Conservation (phyloP, 2,113 vertebrate species). For the Pituophis catenifer region DNA sequence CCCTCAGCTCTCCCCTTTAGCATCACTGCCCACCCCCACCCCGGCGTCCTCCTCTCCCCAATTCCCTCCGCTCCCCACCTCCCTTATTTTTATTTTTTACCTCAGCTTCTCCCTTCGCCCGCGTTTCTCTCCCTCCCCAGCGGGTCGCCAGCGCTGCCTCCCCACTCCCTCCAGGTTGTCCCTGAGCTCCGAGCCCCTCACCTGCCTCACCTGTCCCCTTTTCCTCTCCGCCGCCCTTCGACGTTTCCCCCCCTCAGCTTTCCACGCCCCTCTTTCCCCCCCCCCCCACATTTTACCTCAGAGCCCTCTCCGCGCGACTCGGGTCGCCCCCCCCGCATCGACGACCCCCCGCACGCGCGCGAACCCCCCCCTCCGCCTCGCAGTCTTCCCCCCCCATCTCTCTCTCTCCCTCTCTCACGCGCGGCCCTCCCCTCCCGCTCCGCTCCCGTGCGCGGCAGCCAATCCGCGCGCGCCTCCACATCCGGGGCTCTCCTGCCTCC, state of each 20-base stretch:
- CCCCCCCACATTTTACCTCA: not conserved
- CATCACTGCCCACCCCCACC: not conserved
- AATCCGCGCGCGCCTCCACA: constrained; percentile 59
- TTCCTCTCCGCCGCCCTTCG: accelerated
- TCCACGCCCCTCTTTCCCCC: not conserved
- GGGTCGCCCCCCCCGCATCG: not conserved
- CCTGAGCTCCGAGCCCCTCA: not conserved
- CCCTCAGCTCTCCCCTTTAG: not conserved
- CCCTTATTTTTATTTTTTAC: not conserved
- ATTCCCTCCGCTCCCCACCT: not conserved
- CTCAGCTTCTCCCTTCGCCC: not conserved
- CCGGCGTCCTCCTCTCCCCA: not conserved
- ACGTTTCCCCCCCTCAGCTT: not conserved
- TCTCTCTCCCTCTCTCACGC: not conserved
- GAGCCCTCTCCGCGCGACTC: too few species aligned
- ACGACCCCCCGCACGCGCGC: accelerated
- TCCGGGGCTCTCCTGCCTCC: constrained; percentile 65
- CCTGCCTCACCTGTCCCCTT: too few species aligned
- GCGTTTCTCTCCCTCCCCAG: not conserved
- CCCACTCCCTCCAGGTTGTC: not conserved
- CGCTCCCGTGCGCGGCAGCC: constrained; percentile 24
- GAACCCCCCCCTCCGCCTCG: too few species aligned
- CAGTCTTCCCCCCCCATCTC: too few species aligned
- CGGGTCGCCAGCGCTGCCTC: too few species aligned
- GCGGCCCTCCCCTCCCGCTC: not conserved